phyloP scores from a whole-genome alignment of 2,797 vertebrate species.

The Danio aesculapii region DNA sequence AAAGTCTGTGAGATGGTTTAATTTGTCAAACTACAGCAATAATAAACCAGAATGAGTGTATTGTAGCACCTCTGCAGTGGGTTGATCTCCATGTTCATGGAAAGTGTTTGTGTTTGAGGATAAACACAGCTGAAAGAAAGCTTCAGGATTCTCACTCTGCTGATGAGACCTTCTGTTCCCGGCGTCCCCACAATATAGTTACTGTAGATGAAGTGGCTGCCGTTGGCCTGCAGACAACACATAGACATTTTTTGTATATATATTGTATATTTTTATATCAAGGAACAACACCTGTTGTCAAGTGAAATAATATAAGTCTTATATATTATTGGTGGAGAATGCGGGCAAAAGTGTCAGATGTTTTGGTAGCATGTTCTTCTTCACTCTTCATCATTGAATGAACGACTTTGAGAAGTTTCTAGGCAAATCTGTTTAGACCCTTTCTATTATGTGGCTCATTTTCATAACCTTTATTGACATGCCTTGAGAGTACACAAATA shows the following conservation, averaged over 20 bases:
- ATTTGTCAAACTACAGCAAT: too few species aligned
- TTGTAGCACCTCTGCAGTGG: conserved; percentile 69
- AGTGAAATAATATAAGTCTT: background rate
- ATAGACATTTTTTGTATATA: background rate
- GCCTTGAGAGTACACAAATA: too few species aligned
- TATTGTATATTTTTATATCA: background rate
- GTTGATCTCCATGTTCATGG: conserved; percentile 70
- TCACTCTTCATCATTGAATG: background rate
- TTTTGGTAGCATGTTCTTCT: background rate
- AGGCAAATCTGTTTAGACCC: background rate
- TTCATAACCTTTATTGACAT: too few species aligned
- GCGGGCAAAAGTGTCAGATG: background rate
- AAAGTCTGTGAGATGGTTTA: too few species aligned
- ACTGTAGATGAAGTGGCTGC: conserved; percentile 50
- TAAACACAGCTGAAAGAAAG: conserved; percentile 63
- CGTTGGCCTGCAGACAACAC: conserved; percentile 21
- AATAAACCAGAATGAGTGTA: background rate
- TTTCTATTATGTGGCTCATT: too few species aligned
- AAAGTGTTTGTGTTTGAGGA: conserved; percentile 67
- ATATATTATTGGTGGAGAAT: background rate
- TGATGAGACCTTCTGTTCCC: conserved; percentile 59
- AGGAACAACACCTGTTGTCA: background rate
- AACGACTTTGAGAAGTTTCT: background rate
- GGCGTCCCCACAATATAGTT: conserved; percentile 68
- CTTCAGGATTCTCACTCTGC: conserved; percentile 63